phyloP scores from a whole-genome alignment of 92 coral and sea anemone genomes.

The Phenganax marumi region DNA sequence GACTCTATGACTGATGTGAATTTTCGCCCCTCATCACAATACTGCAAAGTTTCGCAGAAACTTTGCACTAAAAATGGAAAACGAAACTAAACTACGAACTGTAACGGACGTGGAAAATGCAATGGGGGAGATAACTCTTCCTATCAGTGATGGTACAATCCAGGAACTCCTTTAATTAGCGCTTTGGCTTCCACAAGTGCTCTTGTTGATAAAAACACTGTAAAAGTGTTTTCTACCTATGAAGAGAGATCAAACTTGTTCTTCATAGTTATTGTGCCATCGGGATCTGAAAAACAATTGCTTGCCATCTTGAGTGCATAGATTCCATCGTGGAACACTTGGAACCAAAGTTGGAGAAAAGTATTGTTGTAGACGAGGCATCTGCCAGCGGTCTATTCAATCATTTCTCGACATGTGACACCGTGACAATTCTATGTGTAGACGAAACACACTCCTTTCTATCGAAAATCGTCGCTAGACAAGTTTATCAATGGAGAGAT shows the following conservation, averaged over 20 bases:
- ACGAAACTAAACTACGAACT: not conserved
- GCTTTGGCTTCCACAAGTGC: slow-evolving; percentile 42
- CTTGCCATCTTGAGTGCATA: slow-evolving; percentile 54
- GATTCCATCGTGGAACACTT: slow-evolving; percentile 58
- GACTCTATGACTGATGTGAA: no score
- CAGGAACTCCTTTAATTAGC: slow-evolving; percentile 34
- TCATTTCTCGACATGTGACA: slow-evolving; percentile 50
- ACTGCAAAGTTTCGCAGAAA: no score
- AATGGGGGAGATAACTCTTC: not conserved
- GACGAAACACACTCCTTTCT: slow-evolving; percentile 55
- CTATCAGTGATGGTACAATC: slow-evolving; percentile 27
- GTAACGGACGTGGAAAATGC: not conserved
- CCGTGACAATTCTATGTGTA: slow-evolving; percentile 58
- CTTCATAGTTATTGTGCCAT: slow-evolving; percentile 59
- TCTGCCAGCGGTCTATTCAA: slow-evolving; percentile 64
- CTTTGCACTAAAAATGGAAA: no score
- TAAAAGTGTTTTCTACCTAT: slow-evolving; percentile 59
- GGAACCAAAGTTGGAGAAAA: slow-evolving; percentile 52
- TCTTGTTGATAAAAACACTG: slow-evolving; percentile 47
- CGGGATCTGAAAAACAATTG: slow-evolving; percentile 68
- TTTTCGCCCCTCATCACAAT: no score
- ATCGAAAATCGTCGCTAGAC: not conserved
- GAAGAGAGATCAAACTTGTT: slow-evolving; percentile 61
- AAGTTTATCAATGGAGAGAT: slow-evolving; percentile 39
- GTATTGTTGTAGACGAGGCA: slow-evolving; percentile 58